A percentile compares a stretch with the other conserved stretches of the same genome.
These are phyloP conservation scores for Formica aserva DNA, from an alignment of 2,888 invertebrate genomes.

Conservation along the genomic window DNA sequence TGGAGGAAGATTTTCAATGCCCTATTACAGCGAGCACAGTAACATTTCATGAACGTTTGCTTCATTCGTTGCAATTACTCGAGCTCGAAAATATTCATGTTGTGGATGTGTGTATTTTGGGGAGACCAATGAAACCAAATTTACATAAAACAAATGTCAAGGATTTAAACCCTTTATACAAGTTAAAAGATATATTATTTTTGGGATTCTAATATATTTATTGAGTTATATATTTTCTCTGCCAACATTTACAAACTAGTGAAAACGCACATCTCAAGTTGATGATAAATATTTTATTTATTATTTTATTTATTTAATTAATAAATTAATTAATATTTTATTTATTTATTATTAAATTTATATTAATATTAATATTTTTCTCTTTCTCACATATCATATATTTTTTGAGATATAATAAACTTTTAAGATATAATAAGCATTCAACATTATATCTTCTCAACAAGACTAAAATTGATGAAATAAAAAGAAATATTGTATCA, in stretches of 20 bases:
- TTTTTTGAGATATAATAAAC: neutral
- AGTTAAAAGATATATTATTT: neutral
- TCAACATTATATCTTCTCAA: neutral
- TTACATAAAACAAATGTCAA: slow-evolving; percentile 5
- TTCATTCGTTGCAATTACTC: slow-evolving; percentile 30
- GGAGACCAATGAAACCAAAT: neutral
- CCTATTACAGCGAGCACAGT: neutral
- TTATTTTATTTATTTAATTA: no score
- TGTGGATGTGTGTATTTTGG: neutral
- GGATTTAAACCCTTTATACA: neutral
- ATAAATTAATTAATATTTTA: neutral
- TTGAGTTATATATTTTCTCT: neutral
- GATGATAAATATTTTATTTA: slow-evolving; percentile 18
- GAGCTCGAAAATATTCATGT: neutral
- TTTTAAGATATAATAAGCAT: neutral
- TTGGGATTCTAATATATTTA: neutral
- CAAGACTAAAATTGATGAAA: neutral
- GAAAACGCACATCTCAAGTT: neutral
- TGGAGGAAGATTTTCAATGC: slow-evolving; percentile 24
- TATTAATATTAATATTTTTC: neutral
- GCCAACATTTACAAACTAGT: neutral
- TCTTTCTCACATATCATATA: neutral
- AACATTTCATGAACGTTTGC: slow-evolving; percentile 4
- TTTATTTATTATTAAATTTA: slow-evolving; percentile 13
- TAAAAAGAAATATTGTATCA: neutral